Base-by-base conservation (phyloP, 37 sponge, comb jelly and placozoan species). In the Chondrosia reniformis region DNA sequence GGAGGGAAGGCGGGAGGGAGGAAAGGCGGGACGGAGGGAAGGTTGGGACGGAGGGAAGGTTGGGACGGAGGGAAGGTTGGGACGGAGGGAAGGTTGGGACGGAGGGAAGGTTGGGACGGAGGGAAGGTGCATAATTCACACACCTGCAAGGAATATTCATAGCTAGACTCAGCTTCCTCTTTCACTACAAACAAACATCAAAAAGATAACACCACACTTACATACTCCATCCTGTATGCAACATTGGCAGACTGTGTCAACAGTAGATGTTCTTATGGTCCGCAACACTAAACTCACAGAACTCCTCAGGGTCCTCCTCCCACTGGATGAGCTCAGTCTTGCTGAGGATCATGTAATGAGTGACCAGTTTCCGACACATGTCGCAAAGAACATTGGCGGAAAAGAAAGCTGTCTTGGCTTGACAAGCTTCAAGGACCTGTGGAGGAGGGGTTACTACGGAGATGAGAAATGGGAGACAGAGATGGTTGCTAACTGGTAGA, bases 301-400 rank as follows among this genome's bases (percentile, higher is more conserved):
- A 89, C n/a, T 89, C 91, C 33, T 90, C 91, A 2, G 91, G 77
- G 43, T 75, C 75, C 27, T 75, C 72, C 3, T 90, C 54, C 86
- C 80, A 84, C 0, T 36, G 1, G 42, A 61, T 30, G 33, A 90
- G 45, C 67, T 90, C 91, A 57, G 79, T 78, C 25, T 67, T 63
- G 1, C 75, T 40, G 7, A 89, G 81, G 6, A 84, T 15, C 44
- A 89, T 24, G 40, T 67, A 89, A 41, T 84, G 79, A 17, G 84
- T 85, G 21, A 89, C 81, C 19, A 89, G 73, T 63, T 66, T 65
- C 42, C 84, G 81, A 22, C 24, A 78, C 28, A 81, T 71, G n/a
- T 36, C 28, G 4, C 2, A n/a, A 1, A 72, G 39, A 4, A 55
- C 0, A 25, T 81, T 28, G 4, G 83, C 78, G 28, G 77, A 82